A percentile compares a stretch with the other conserved stretches of the same genome.
These are phyloP conservation scores for Botrylloides violaceus DNA, from an alignment of 23 tunicate genomes.

Conservation along the genomic window DNA sequence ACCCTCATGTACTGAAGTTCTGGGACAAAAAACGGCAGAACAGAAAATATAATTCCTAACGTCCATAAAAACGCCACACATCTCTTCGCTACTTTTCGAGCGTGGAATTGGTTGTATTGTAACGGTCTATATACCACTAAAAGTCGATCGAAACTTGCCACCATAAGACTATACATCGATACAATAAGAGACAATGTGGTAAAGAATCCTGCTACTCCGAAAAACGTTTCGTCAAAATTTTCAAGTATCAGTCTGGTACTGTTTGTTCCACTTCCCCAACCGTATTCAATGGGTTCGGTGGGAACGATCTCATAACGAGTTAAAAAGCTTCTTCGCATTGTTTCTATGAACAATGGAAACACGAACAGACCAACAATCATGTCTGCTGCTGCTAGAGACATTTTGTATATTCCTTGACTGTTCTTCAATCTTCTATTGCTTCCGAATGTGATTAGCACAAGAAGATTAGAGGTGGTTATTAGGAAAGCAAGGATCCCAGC, in stretches of 20 bases:
- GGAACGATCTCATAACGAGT: slow-evolving; percentile 5
- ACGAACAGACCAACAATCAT: slow-evolving; percentile 10
- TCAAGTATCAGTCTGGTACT: slow-evolving; percentile 8
- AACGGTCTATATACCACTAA: slow-evolving; percentile 43
- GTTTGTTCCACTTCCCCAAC: slow-evolving; percentile 24
- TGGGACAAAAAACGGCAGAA: slow-evolving; percentile 23
- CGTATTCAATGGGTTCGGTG: slow-evolving; percentile 1
- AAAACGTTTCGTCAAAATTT: background rate
- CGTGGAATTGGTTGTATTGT: slow-evolving; percentile 12
- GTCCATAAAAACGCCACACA: slow-evolving; percentile 20
- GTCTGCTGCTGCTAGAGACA: slow-evolving; percentile 27
- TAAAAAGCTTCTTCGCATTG: slow-evolving; percentile 5
- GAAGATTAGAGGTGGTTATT: background rate
- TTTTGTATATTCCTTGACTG: slow-evolving; percentile 28
- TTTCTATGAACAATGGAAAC: slow-evolving; percentile 8
- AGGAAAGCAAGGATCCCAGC: slow-evolving; percentile 15
- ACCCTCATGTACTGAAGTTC: slow-evolving; percentile 27
- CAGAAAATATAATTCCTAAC: slow-evolving; percentile 20
- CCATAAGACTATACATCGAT: slow-evolving; percentile 40
- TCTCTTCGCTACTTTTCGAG: slow-evolving; percentile 4
- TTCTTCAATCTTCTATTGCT: slow-evolving; percentile 7
- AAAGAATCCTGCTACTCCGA: slow-evolving; percentile 45
- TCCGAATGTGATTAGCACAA: slow-evolving; percentile 5
- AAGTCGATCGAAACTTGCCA: slow-evolving; percentile 48
- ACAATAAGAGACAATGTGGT: slow-evolving; percentile 38